These are phyloP conservation scores for Desoria tigrina DNA, from an alignment of 2,888 invertebrate genomes.

Conservation along the genomic window DNA sequence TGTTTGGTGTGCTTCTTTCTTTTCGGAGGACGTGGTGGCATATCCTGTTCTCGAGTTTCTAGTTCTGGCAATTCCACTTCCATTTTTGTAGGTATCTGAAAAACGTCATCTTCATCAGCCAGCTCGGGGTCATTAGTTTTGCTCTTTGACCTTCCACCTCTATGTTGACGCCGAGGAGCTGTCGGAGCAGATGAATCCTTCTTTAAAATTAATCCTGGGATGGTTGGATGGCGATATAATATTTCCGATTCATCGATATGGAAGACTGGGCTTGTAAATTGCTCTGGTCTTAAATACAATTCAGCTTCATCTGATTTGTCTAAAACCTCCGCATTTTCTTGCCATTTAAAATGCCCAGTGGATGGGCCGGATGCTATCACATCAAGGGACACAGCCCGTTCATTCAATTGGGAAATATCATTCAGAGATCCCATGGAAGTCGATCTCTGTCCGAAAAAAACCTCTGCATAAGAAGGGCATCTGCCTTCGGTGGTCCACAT, in stretches of 20 bases:
- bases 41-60: neutral
- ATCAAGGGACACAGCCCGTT: neutral
- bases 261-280: constrained; percentile 3
- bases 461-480: constrained; percentile 51
- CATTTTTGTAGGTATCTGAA: neutral
- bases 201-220: constrained; percentile 50
- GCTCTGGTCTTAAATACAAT: neutral
- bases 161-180: constrained; percentile 31
- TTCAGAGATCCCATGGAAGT: constrained; percentile 9
- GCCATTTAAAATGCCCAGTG: too few species aligned
- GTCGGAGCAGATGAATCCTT: constrained; percentile 26
- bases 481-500: constrained; percentile 29
- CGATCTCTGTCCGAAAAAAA: constrained; percentile 42
- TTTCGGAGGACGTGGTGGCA: neutral
- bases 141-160: constrained; percentile 41
- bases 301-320: neutral
- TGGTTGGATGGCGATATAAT: constrained; percentile 44
- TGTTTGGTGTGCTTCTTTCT: constrained; percentile 3
- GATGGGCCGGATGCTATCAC: too few species aligned
- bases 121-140: constrained; percentile 32
- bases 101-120: constrained; percentile 29
- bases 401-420: neutral
- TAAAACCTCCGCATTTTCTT: too few species aligned
- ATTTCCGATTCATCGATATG: constrained; percentile 3
- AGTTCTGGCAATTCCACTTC: neutral